Base-by-base conservation (phyloP, 1,140 invertebrate genomes). In the Hormaphis cornu region DNA sequence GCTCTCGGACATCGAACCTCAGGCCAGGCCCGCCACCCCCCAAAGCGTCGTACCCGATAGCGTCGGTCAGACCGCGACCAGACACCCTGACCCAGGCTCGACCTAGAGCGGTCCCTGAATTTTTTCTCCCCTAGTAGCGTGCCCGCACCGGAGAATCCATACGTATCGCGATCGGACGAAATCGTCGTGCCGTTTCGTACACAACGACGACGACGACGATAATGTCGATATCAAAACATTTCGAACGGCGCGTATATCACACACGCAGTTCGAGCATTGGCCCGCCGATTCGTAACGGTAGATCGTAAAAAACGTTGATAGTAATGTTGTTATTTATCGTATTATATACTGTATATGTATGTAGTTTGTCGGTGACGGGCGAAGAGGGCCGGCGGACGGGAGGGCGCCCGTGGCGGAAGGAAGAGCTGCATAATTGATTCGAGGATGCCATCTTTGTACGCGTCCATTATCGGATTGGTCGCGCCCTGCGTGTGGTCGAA, bases 341-440 rank as follows among this genome's bases (percentile, higher is more conserved):
- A n/a, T 35, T 30, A 28, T 53, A n/a, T n/a, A n/a, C n/a, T n/a
- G n/a, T n/a, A n/a, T 53, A 58, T 58, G 8, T 22, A n/a, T 59
- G 24, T 42, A 40, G 18, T 42, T 9, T 35, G 30, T 20, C n/a
- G n/a, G n/a, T n/a, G n/a, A 22, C 61, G 61, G 44, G 18, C 28
- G 37, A 18, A 12, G 54, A 22, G 37, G 58, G 22, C 56, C 10
- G 22, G 24, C 8, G 37, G 44, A 18, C 3, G 40, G 44, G 61
- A 44, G 33, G 44, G 44, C 18, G 28, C 44, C 18, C 61, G 61
- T 22, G 61, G 61, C 61, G 61, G 61, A 66, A 66, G 61, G 61
- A 66, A 66, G 61, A 66, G 61, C 44, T 66, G 61, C 50, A 66
- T 66, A 66, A 66, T 66, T 66, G 61, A 66, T 66, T 66, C 61